Evolutionary conservation across 1,140 invertebrate genomes (phyloP).

Genomic region (Asbolus verrucosus): DNA sequence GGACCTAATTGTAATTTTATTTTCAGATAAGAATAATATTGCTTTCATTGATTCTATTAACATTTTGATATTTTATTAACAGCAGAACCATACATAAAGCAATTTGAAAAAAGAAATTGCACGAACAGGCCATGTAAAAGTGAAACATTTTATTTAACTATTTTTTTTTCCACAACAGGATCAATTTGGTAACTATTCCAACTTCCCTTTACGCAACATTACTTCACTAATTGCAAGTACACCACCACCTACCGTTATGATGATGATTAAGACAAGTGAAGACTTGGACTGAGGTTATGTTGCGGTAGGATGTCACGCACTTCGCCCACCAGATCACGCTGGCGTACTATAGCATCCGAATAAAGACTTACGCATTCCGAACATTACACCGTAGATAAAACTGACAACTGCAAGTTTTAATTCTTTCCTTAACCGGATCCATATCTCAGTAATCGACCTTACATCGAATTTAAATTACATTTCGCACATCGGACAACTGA

Average conservation of each 20-base stretch:
- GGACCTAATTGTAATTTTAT: constrained; percentile 29
- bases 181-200: no score
- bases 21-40: constrained; percentile 16
- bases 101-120: no score
- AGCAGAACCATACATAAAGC: no score
- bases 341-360: constrained; percentile 50
- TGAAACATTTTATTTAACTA: no score
- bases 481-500: not conserved
- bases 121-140: no score
- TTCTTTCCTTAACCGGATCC: constrained; percentile 34
- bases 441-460: constrained; percentile 21
- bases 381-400: constrained; percentile 31
- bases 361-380: constrained; percentile 45
- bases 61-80: no score
- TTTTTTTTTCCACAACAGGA: constrained; percentile 5
- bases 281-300: constrained; percentile 45
- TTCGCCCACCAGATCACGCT: constrained; percentile 48
- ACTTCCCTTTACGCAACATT: not conserved
- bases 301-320: constrained; percentile 47
- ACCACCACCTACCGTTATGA: constrained; percentile 9
- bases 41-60: constrained; percentile 28
- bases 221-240: constrained; percentile 23
- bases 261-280: constrained; percentile 49
- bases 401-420: constrained; percentile 38
- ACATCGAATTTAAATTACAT: no score